Evolutionary conservation across 2,888 invertebrate species (phyloP).

Genomic region (Rhaphigaster nebulosa): DNA sequence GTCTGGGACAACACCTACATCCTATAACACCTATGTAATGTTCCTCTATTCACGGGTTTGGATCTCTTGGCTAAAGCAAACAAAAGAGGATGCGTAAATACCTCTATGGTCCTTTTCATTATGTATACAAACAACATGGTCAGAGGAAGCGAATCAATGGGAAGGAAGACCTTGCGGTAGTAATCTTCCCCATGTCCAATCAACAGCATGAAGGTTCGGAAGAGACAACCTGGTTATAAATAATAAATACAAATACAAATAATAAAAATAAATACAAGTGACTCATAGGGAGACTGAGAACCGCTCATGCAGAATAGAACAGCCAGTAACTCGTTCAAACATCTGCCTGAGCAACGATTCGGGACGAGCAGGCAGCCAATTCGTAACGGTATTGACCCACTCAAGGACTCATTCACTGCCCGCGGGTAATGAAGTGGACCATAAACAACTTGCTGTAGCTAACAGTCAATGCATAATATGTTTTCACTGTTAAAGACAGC

Average conservation of each 20-base stretch:
- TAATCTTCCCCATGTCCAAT: neutral
- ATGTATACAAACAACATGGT: neutral
- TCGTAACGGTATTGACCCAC: neutral
- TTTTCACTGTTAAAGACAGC: too few species aligned
- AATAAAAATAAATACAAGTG: too few species aligned
- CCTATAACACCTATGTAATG: neutral
- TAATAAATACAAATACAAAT: too few species aligned
- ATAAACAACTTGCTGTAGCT: neutral
- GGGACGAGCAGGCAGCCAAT: neutral
- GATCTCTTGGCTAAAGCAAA: neutral
- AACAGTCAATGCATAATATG: too few species aligned
- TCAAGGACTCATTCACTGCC: neutral
- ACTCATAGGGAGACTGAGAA: too few species aligned
- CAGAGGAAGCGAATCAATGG: neutral
- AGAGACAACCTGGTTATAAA: too few species aligned
- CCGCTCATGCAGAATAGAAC: too few species aligned
- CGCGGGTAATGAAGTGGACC: neutral
- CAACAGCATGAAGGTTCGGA: neutral
- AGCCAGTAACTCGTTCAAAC: too few species aligned
- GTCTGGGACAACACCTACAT: neutral
- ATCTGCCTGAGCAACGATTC: neutral
- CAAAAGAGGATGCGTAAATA: neutral
- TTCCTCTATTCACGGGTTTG: neutral
- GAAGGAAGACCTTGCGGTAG: neutral
- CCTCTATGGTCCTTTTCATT: neutral